These are phyloP conservation scores for Brachionus plicatilis DNA, from an alignment of 1,140 invertebrate genomes.

Conservation along the genomic window DNA sequence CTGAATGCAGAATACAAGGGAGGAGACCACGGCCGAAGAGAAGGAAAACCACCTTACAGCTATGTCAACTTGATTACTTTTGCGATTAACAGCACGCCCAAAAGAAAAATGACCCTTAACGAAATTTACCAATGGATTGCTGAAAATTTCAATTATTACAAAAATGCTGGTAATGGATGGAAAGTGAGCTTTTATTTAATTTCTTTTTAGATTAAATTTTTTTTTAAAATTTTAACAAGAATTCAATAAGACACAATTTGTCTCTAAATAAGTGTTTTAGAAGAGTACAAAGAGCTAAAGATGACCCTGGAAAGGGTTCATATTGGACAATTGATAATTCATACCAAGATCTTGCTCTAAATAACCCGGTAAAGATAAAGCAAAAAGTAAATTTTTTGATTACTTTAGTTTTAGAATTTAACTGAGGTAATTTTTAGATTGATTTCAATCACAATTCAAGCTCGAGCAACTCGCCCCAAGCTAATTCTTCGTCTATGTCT, in stretches of 20 bases:
- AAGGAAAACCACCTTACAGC: conserved; percentile 62
- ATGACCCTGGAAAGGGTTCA: conserved; percentile 46
- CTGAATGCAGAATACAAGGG: conserved; percentile 47
- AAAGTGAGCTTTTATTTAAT: conserved; percentile 57
- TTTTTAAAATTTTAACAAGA: neutral
- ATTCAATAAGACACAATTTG: conserved; percentile 39
- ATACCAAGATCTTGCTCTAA: conserved; percentile 18
- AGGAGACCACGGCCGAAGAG: conserved; percentile 46
- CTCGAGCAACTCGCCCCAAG: neutral
- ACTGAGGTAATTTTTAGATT: neutral
- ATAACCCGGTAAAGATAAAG: neutral
- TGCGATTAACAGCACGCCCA: conserved; percentile 66
- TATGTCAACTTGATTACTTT: conserved; percentile 68
- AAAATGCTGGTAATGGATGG: conserved; percentile 67
- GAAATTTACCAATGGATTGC: conserved; percentile 60
- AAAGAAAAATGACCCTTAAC: conserved; percentile 59
- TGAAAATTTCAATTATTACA: conserved; percentile 62
- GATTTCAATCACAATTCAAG: neutral
- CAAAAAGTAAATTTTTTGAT: conserved; percentile 19
- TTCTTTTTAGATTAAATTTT: neutral
- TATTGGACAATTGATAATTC: conserved; percentile 54
- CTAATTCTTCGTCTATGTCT: neutral
- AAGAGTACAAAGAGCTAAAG: conserved; percentile 10
- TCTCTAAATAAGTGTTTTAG: conserved; percentile 39
- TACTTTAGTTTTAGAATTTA: neutral